Evolutionary conservation across 2,797 vertebrate genomes (phyloP), one percentile per base, ranked within the genome.

Genomic region (Nasua narica): DNA sequence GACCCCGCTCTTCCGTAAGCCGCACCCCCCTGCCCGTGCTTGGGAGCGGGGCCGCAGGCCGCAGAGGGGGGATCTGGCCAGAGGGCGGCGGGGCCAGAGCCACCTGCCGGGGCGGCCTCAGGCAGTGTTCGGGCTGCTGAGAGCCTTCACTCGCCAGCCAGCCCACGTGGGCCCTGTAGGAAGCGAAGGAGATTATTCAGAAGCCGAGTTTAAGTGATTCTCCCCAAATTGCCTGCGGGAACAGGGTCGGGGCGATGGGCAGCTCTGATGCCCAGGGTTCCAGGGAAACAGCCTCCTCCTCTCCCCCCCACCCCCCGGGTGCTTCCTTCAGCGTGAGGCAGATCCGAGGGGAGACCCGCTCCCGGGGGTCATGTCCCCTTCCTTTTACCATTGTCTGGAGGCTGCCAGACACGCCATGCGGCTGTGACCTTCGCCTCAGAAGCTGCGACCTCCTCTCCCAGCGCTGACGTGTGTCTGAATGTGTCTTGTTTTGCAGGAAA

Each of bases 401-500:
- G 32, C 50, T 1, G 5, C 12, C 37, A n/a, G 43, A 18, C 40
- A 3, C 43, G 1, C 25, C 14, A 1, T 18, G 25, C n/a, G 21
- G 21, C 37, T 14, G 25, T 35, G 10, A 7, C 10, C 1, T 19
- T 8, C 2, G 25, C 21, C 69, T 2, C 18, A 5, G 56, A 15
- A 60, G 40, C 25, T 7, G 5, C 7, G 65, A 50, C 1, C 50
- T 27, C 79, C 58, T n/a, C 79, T 1, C 0, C 0, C 11, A 50
- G 60, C 1, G 0, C 40, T 3, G 21, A 48, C 62, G 46, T 12
- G 13, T 78, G 78, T 62, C 97, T 98, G 87, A 95, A 97, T 16
- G 96, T 21, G 9, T 93, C 76, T 96, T 98, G 76, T 98, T 97
- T 98, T 98, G 69, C 98, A 99, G 99, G 99, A 98, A 99, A 99